Evolutionary conservation across 2,888 invertebrate species (phyloP), one percentile per base, ranked within the genome.

Genomic region (Cremastobaeus sp.): DNA sequence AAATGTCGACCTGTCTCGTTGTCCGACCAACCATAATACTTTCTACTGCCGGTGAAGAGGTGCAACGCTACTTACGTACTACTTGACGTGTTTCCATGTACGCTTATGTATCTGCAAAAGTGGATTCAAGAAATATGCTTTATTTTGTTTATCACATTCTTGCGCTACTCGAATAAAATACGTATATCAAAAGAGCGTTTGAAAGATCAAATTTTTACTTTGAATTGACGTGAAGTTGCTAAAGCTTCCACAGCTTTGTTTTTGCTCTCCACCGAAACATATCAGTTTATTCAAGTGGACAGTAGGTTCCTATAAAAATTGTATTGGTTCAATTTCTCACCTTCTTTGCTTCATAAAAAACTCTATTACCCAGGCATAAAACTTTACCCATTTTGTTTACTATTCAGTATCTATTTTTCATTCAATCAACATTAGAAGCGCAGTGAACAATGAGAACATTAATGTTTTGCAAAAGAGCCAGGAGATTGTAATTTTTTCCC

Each of bases 121-220:
- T 45, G 57, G 41, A 48, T 41, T 70, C 50, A 62, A 62, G 48
- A 70, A 70, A 55, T 70, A 39, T 55, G 57, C 35, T 62, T 70
- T 50, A 55, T 70, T 70, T 62, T 62, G 48, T 70, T 69, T 48
- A 70, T 62, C 62, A 70, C 62, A 54, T 62, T 50, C 54, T 47
- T 62, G 48, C 39, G 45, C 20, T 34, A 55, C 47, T 70, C 48
- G 62, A 69, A 59, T 60, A 54, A 57, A 57, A 66, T 66, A 48
- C 57, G 41, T 45, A 41, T 57, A 48, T 66, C 57, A 66, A 66
- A 60, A 25, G 12, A 52, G 28, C 52, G 30, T 66, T 55, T 32
- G 20, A 39, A 47, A 57, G 48, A 66, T 48, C 66, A 66, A 57
- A 66, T 57, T 57, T 57, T 57, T 41, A 43, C 57, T 18, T 15